Evolutionary conservation across 2,888 invertebrate species (phyloP).

Genomic region (Drosophila prolongata): DNA sequence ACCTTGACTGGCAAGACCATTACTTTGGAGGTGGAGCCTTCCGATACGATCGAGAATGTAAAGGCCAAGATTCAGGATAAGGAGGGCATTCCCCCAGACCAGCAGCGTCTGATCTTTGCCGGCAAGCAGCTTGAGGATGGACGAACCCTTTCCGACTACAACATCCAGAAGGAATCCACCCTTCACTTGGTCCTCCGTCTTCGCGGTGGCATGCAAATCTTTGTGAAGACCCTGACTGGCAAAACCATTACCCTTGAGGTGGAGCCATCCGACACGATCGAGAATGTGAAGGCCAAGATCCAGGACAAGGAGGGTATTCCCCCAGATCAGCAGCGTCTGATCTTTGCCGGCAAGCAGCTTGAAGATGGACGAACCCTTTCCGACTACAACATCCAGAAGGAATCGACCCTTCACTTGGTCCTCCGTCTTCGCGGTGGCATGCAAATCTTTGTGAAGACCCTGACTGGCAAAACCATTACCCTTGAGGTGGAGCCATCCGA

Average conservation of each 20-base stretch:
- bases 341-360: constrained; percentile 76
- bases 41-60: constrained; percentile 79
- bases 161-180: constrained; percentile 78
- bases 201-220: constrained; percentile 88
- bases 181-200: constrained; percentile 92
- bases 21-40: constrained; percentile 76
- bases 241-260: constrained; percentile 77
- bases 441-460: constrained; percentile 70
- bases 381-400: constrained; percentile 86
- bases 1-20: constrained; percentile 78
- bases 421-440: constrained; percentile 96
- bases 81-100: constrained; percentile 81
- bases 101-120: constrained; percentile 80
- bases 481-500: background rate
- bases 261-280: constrained; percentile 71
- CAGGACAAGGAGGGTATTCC: constrained; percentile 80
- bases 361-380: constrained; percentile 94
- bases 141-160: constrained; percentile 90
- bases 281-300: constrained; percentile 78
- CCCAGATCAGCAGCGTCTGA: constrained; percentile 79
- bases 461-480: background rate
- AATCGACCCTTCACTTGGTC: constrained; percentile 86
- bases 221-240: constrained; percentile 76
- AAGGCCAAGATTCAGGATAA: constrained; percentile 81
- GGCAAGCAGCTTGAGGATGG: constrained; percentile 89